Base-by-base conservation (phyloP, 2,888 invertebrate genomes). In the Arrhopalites spinosus region DNA sequence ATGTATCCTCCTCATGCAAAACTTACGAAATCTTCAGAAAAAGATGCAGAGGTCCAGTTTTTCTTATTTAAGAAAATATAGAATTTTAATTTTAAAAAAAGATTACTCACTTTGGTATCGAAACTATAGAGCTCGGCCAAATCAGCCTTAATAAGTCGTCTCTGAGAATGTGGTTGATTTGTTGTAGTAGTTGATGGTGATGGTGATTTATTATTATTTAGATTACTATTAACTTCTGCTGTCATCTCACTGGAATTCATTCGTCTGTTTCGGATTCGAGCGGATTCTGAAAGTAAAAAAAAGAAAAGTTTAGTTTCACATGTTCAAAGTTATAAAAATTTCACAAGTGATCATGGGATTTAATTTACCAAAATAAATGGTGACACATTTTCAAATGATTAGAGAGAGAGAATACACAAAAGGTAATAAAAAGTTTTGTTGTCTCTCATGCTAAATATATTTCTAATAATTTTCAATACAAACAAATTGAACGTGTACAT, bases 61-160 rank as follows among this genome's bases (percentile, higher is more conserved):
- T n/a, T n/a, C n/a, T 20, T 56, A 56, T 56, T 20, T 23, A 15
- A 15, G 30, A 17, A 2, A n/a, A 8, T 13, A 8, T n/a, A 8
- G 50, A n/a, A 50, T 15, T 50, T n/a, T n/a, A 50, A 50, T n/a
- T n/a, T 13, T 5, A 27, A 23, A 27, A 27, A 25, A 59, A 15
- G 3, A 59, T 27, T 25, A 13, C 78, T 80, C 77, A 81, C 81
- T 78, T 80, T 79, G 70, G 79, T 81, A 78, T 81, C 80, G 73
- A 80, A 76, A 76, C 79, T 79, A 77, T 82, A 81, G 45, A 82
- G 77, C 53, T 79, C 56, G 76, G 80, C 80, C 74, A 82, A 80
- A 76, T 82, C 82, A 63, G 80, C 81, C 64, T 81, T 82, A 76
- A 82, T 82, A 63, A 82, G 77, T 78, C 82, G 75, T 77, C 82